Conservation (phyloP, 2,797 vertebrate genomes). For the Hyperoplus lanceolatus region DNA sequence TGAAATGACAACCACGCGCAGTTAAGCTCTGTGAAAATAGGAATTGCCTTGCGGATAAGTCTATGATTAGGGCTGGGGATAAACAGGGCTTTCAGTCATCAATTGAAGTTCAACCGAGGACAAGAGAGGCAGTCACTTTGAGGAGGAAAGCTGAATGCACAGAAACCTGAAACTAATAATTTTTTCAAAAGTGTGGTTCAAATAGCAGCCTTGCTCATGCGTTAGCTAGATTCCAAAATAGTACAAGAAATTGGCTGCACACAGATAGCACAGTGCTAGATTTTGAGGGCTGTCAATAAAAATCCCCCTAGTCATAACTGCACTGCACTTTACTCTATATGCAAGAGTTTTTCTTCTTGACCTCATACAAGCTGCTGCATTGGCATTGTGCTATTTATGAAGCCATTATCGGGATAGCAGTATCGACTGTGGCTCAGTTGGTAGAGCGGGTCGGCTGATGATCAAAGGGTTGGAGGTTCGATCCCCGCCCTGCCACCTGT, state of each 20-base stretch:
- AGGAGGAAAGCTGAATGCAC: not conserved
- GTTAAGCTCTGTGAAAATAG: not conserved
- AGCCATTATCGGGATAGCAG: too few species aligned
- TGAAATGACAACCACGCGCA: not conserved
- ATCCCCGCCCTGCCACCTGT: too few species aligned
- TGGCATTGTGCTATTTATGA: not conserved
- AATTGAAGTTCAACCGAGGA: not conserved
- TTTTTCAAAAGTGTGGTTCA: not conserved
- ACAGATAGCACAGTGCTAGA: not conserved
- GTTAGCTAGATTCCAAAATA: not conserved
- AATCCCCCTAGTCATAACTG: not conserved
- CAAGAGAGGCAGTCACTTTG: not conserved
- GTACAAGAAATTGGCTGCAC: not conserved
- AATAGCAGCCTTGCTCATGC: not conserved
- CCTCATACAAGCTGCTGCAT: too few species aligned
- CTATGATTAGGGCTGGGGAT: not conserved
- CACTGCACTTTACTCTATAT: not conserved
- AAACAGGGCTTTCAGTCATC: slow-evolving; percentile 1
- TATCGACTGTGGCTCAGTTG: too few species aligned
- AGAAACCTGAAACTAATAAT: not conserved
- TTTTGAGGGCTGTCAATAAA: not conserved
- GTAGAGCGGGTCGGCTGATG: too few species aligned
- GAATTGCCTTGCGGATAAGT: slow-evolving; percentile 6
- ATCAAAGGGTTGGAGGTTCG: too few species aligned
- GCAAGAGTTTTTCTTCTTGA: not conserved